Conservation (phyloP, 2,888 invertebrate genomes). For the Drosophila rubida region DNA sequence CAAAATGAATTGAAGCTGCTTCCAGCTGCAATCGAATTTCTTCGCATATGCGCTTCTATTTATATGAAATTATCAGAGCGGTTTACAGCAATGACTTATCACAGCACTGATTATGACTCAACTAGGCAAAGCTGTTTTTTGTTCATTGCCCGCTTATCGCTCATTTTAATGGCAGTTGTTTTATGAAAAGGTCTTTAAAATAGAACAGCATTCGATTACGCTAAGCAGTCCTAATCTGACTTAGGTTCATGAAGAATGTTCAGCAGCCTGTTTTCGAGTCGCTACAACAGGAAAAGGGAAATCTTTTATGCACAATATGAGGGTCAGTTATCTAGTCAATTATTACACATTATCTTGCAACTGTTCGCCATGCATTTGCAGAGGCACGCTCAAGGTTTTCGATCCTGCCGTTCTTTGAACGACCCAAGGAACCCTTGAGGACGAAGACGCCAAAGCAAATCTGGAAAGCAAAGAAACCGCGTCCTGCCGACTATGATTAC, state of each 20-base stretch:
- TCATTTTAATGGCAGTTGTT: conserved; percentile 1
- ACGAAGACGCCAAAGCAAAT: conserved; percentile 13
- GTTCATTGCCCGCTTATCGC: conserved; percentile 31
- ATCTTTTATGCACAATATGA: conserved; percentile 37
- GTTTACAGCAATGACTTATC: conserved; percentile 34
- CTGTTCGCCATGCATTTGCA: conserved; percentile 3
- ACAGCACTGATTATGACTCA: conserved; percentile 36
- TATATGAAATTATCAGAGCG: conserved; percentile 29
- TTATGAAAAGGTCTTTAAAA: conserved; percentile 19
- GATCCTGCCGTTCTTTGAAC: conserved; percentile 28
- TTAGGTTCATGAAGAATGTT: conserved; percentile 34
- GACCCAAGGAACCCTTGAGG: conserved; percentile 26
- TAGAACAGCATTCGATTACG: conserved; percentile 30
- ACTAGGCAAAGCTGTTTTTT: conserved; percentile 27
- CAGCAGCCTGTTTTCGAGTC: conserved; percentile 44
- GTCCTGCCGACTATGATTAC: conserved; percentile 37
- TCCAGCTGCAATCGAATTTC: neutral
- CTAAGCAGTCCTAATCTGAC: conserved; percentile 16
- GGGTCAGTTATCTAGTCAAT: conserved; percentile 10
- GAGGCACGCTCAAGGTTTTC: conserved; percentile 21
- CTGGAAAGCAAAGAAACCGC: neutral
- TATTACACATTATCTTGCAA: neutral
- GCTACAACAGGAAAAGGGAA: conserved; percentile 37
- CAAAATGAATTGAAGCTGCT: neutral
- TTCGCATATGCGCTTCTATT: conserved; percentile 13